Conservation (phyloP, 2,797 vertebrate species). For the Toxotes lorentzi region DNA sequence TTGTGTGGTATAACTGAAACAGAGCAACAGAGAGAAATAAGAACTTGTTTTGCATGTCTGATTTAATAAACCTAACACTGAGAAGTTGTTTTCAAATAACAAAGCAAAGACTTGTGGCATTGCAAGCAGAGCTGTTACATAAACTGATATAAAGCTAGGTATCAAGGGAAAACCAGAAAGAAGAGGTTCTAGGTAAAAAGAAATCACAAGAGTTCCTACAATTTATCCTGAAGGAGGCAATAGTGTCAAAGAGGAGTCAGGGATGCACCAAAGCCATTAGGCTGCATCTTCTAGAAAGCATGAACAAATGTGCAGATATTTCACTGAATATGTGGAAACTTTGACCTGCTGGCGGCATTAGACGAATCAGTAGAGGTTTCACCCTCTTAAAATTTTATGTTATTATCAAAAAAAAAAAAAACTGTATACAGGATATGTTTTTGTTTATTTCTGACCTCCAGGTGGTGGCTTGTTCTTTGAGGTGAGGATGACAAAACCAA, state of each 20-base stretch:
- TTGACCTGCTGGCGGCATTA: no score
- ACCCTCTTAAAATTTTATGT: not conserved
- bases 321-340: not conserved
- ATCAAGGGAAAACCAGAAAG: not conserved
- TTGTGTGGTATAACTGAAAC: conserved; percentile 96
- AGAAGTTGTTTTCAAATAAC: not conserved
- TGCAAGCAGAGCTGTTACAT: not conserved
- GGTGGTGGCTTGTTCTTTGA: conserved; percentile 97
- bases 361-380: not conserved
- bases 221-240: no score
- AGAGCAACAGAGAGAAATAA: conserved; percentile 14
- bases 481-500: conserved; percentile 98
- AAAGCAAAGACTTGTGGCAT: not conserved
- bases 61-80: not conserved
- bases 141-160: not conserved
- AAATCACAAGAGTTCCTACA: no score
- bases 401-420: not conserved
- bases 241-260: no score
- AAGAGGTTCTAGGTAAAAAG: no score
- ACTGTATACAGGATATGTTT: not conserved
- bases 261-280: not conserved
- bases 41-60: not conserved
- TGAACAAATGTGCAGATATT: no score
- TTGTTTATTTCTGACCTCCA: conserved; percentile 87
- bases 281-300: not conserved